Percentiles rank a stretch among this genome's conserved stretches.
phyloP scores from a whole-genome alignment of 2,797 vertebrate species.

The Remorina albescens region DNA sequence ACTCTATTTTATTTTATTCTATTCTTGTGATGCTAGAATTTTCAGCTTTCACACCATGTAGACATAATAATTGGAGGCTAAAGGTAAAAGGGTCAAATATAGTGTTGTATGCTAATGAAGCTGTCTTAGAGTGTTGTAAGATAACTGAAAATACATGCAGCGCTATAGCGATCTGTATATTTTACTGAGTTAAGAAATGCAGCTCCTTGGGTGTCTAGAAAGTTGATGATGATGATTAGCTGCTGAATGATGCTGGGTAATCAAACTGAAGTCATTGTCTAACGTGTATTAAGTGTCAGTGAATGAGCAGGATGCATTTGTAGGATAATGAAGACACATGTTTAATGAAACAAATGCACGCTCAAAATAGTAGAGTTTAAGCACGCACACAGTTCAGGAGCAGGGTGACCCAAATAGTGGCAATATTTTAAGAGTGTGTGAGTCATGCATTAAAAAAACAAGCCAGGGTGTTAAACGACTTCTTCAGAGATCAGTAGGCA shows the following conservation, averaged over 20 bases:
- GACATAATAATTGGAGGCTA: background rate
- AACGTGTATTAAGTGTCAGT: background rate
- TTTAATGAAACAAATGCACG: background rate
- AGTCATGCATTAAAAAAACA: slow-evolving; percentile 71
- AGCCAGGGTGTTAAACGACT: slow-evolving; percentile 62
- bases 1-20: too few relatives aligned
- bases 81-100: background rate
- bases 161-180: background rate
- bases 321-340: slow-evolving; percentile 6
- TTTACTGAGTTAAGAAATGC: background rate
- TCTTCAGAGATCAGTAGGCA: slow-evolving; percentile 62
- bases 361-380: slow-evolving; percentile 21
- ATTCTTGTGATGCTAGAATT: too few relatives aligned
- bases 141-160: background rate
- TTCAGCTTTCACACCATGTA: background rate
- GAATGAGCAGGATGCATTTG: slow-evolving; percentile 11
- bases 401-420: slow-evolving; percentile 73
- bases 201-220: background rate
- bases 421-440: slow-evolving; percentile 66
- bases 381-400: slow-evolving; percentile 47
- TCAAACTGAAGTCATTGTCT: background rate
- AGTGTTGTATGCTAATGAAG: background rate
- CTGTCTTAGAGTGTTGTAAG: background rate
- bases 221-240: background rate
- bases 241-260: slow-evolving; percentile 3